Conservation (phyloP, 2,113 vertebrate species). For the human region DNA sequence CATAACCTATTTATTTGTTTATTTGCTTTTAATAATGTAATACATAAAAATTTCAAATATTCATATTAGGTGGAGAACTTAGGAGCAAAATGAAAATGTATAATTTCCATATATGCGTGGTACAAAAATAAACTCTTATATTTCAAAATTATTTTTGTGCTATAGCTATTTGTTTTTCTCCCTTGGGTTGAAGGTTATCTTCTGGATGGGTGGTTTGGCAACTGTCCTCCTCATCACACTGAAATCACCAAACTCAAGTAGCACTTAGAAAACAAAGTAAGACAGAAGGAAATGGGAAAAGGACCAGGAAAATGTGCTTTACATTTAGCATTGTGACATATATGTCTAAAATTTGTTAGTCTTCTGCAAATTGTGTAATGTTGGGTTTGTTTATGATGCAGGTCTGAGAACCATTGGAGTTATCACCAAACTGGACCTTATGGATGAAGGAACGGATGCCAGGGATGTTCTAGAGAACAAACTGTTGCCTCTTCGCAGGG, state of each 20-base stretch:
- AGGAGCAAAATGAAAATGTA: neutral
- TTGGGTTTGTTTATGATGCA: conserved; percentile 64
- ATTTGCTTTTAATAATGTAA: conserved; percentile 26
- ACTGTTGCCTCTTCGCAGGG: conserved; percentile 93
- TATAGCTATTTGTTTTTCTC: neutral
- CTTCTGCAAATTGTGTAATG: neutral
- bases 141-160: conserved; percentile 7
- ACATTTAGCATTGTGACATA: neutral
- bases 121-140: neutral
- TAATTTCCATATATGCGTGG: neutral
- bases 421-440: conserved; percentile 96
- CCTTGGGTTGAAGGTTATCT: neutral
- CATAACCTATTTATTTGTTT: neutral
- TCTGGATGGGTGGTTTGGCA: neutral
- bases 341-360: neutral
- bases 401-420: conserved; percentile 95
- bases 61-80: neutral
- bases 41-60: neutral
- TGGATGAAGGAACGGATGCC: conserved; percentile 96
- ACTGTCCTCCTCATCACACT: neutral
- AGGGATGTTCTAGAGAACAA: conserved; percentile 93
- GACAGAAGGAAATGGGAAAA: neutral
- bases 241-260: neutral
- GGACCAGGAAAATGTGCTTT: neutral
- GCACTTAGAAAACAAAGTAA: neutral